Percentiles rank a stretch among this genome's conserved stretches.
These are phyloP conservation scores for Bagarius yarrelli DNA, from an alignment of 2,113 vertebrate species.

Conservation along the genomic window DNA sequence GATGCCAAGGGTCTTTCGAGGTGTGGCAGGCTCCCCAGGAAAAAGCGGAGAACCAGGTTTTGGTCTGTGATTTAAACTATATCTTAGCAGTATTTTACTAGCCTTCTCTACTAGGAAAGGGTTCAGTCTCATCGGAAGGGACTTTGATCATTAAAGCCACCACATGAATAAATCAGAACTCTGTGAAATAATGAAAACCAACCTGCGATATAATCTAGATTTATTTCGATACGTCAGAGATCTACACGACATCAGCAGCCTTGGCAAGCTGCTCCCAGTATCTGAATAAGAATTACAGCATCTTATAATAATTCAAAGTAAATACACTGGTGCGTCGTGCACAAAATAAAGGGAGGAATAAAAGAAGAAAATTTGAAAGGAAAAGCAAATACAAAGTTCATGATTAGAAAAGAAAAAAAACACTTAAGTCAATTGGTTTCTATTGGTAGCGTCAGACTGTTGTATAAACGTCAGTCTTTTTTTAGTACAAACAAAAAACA, in stretches of 20 bases:
- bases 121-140: too few species aligned
- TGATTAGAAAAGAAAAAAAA: background rate
- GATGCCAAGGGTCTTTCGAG: background rate
- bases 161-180: too few species aligned
- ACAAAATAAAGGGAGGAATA: background rate
- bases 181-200: background rate
- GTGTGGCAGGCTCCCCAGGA: background rate
- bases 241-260: background rate
- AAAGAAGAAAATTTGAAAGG: background rate
- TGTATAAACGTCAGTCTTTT: background rate
- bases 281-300: background rate
- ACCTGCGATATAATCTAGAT: background rate
- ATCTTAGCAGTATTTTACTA: too few species aligned
- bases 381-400: background rate
- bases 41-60: conserved; percentile 45
- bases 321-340: background rate
- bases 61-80: too few species aligned
- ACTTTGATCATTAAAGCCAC: too few species aligned
- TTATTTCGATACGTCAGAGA: background rate
- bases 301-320: background rate
- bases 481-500: background rate
- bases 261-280: background rate
- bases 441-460: background rate
- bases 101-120: too few species aligned
- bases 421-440: background rate